Base-by-base conservation (phyloP, 1,140 invertebrate genomes). In the Heliconius nattereri region DNA sequence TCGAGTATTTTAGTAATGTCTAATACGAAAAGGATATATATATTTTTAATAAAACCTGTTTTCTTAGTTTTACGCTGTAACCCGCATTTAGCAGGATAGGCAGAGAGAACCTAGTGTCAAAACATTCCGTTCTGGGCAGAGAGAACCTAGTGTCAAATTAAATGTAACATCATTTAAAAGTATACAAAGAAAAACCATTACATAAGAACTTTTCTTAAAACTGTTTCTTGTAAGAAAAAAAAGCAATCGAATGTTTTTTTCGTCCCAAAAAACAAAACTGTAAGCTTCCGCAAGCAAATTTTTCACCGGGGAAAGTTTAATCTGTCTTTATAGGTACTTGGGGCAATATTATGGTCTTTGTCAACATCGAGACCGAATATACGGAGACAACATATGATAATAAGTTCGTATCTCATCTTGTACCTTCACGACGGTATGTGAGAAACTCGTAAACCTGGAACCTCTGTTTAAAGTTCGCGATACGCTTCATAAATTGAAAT, bases 291-390 rank as follows among this genome's bases (percentile, higher is more conserved):
- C 70, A 77, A 77, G 37, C 54, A 78, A 78, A 74, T 74, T 49
- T 74, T 23, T 78, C 54, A 78, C 52, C 57, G 54, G 23, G 76
- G 20, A 73, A 52, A 80, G 66, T 76, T 76, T 60, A 80, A 75
- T 71, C 26, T 71, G 26, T 75, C 78, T 75, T 52, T 20, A 32
- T 32, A 71, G 73, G 29, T 49, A 78, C 52, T 71, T 71, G 40
- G 49, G 57, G 23, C 66, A 75, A 75, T 78, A 78, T 49, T 49
- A 71, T 13, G 66, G 78, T 66, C 29, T 66, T 66, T 13, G 60
- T 66, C n/a, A 66, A 66, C 23, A 66, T 11, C 23, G 13, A 29
- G 11, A 66, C 29, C 26, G 23, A 66, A 66, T 11, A 66, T 57
- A 57, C 60, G 23, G 6, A 66, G 60, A 29, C 26, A 60, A 66